A percentile compares a stretch with the other conserved stretches of the same genome.
These are phyloP conservation scores for Bergia sp. DNA, from an alignment of 92 coral and sea anemone genomes.

Conservation along the genomic window DNA sequence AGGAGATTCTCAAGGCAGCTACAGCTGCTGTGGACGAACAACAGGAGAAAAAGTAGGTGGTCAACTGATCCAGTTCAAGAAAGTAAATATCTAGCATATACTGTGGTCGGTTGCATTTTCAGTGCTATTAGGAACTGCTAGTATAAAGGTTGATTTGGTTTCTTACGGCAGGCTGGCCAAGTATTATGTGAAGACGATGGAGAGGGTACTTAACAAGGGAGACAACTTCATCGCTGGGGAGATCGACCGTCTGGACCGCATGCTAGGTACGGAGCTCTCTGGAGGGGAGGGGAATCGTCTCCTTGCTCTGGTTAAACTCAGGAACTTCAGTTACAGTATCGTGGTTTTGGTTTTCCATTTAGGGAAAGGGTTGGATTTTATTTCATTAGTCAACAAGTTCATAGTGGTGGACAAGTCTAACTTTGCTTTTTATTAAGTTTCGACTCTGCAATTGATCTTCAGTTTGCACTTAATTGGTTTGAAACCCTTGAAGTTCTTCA, in stretches of 20 bases:
- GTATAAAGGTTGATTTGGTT: not conserved
- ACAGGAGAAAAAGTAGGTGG: slow-evolving; percentile 8
- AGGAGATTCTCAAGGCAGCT: slow-evolving; percentile 4
- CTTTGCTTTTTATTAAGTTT: no score
- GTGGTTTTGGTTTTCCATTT: no score
- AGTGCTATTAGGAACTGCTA: no score
- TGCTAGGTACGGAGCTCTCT: slow-evolving; percentile 67
- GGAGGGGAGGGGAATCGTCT: not conserved
- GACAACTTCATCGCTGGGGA: slow-evolving; percentile 75
- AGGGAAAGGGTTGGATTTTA: not conserved
- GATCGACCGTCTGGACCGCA: slow-evolving; percentile 75
- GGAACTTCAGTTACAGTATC: no score
- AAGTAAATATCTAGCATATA: no score
- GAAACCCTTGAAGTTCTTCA: no score
- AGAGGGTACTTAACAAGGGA: slow-evolving; percentile 64
- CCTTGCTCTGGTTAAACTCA: no score
- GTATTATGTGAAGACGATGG: slow-evolving; percentile 91
- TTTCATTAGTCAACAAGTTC: not conserved
- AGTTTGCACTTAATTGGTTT: no score
- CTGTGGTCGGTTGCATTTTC: no score
- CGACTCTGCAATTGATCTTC: no score
- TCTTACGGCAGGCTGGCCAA: slow-evolving; percentile 67
- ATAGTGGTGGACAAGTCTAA: no score
- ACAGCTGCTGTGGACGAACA: not conserved
- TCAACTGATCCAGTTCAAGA: no score